A percentile compares a stretch with the other conserved stretches of the same genome.
phyloP scores from a whole-genome alignment of 2,888 invertebrate species.

The Limenitis camilla region DNA sequence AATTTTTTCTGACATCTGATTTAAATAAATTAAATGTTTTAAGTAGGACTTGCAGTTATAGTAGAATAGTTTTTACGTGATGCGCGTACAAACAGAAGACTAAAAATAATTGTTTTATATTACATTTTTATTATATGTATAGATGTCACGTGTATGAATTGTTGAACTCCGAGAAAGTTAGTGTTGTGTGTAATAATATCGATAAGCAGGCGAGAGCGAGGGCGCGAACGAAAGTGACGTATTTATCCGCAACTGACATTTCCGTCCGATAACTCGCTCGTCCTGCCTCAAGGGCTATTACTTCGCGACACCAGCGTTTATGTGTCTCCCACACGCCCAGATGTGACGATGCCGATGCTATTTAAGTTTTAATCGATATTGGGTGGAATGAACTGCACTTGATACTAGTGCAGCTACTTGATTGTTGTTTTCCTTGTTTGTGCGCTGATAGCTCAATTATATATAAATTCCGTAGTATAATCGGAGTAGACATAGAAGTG shows the following conservation, averaged over 20 bases:
- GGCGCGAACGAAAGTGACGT: slow-evolving; percentile 24
- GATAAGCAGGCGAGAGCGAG: slow-evolving; percentile 13
- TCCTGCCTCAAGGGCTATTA: slow-evolving; percentile 34
- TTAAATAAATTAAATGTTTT: too few relatives aligned
- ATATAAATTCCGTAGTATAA: neutral
- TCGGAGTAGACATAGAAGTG: too few relatives aligned
- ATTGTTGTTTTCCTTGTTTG: slow-evolving; percentile 20
- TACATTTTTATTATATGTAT: neutral
- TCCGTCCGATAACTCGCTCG: slow-evolving; percentile 55
- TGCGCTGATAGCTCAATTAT: slow-evolving; percentile 4
- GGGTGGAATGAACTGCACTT: slow-evolving; percentile 28
- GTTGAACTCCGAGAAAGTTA: neutral
- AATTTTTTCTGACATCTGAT: too few relatives aligned
- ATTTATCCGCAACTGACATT: slow-evolving; percentile 54
- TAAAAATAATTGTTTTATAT: too few relatives aligned
- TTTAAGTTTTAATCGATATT: slow-evolving; percentile 29
- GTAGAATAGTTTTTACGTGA: too few relatives aligned
- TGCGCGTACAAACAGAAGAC: too few relatives aligned
- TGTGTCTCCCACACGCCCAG: slow-evolving; percentile 21
- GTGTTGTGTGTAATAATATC: slow-evolving; percentile 1
- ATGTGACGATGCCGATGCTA: slow-evolving; percentile 22
- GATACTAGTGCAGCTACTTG: neutral
- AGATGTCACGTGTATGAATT: neutral
- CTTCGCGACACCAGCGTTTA: slow-evolving; percentile 23
- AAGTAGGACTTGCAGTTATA: too few relatives aligned